These are phyloP conservation scores for Stercorarius parasiticus DNA, from an alignment of 2,113 vertebrate genomes.

Conservation along the genomic window DNA sequence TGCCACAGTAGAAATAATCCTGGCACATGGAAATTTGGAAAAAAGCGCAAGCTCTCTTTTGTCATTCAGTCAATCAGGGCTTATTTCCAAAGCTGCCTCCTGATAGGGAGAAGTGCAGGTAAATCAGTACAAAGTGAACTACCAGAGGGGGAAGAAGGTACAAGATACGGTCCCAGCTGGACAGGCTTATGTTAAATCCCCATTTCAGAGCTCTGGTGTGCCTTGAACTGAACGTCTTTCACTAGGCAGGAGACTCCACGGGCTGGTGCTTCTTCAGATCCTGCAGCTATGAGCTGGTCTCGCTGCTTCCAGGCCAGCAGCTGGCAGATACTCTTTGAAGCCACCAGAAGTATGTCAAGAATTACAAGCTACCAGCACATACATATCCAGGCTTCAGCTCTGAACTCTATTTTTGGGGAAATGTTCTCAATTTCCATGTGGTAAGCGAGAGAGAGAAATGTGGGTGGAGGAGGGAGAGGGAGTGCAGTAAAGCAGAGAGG, in stretches of 20 bases:
- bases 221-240: background rate
- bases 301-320: background rate
- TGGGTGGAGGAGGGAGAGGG: background rate
- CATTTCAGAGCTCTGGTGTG: background rate
- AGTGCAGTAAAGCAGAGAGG: background rate
- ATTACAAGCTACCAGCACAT: background rate
- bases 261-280: background rate
- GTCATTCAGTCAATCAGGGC: background rate
- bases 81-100: background rate
- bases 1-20: background rate
- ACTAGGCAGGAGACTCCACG: background rate
- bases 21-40: background rate
- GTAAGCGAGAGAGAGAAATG: background rate
- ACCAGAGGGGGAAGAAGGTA: background rate
- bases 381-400: background rate
- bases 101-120: background rate
- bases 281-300: background rate
- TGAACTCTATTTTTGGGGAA: conserved; percentile 11
- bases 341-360: background rate
- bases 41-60: background rate
- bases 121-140: background rate
- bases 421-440: conserved; percentile 25
- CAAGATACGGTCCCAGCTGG: background rate
- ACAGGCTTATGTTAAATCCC: background rate
- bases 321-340: background rate